A percentile compares a stretch with the other conserved stretches of the same genome.
These are phyloP conservation scores for Heliconius hortense DNA, from an alignment of 2,888 invertebrate species.

Conservation along the genomic window DNA sequence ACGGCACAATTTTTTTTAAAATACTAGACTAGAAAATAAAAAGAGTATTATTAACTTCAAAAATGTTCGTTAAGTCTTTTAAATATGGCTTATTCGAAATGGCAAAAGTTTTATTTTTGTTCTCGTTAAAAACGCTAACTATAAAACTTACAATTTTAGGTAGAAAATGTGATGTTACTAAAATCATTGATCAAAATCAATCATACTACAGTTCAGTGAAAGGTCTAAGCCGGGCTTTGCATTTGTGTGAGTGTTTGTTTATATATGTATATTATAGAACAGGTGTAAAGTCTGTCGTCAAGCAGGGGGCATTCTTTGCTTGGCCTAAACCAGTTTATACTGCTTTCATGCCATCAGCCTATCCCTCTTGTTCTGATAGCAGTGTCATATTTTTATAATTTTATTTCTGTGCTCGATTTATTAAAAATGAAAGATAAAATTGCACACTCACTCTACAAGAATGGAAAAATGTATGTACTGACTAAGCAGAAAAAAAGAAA, in stretches of 20 bases:
- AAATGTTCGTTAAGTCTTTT: conserved; percentile 11
- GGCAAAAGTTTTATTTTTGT: conserved; percentile 6
- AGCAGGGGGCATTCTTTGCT: too few relatives aligned
- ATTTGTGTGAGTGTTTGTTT: not conserved
- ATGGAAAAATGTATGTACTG: not conserved
- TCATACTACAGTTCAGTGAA: not conserved
- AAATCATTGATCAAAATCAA: not conserved
- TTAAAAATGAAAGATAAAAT: too few relatives aligned
- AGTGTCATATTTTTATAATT: too few relatives aligned
- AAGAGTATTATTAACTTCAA: conserved; percentile 32
- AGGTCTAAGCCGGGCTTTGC: not conserved
- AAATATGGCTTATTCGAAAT: conserved; percentile 19
- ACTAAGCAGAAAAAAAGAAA: too few relatives aligned
- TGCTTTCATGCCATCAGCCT: too few relatives aligned
- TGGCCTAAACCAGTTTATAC: too few relatives aligned
- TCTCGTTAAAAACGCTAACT: conserved; percentile 1
- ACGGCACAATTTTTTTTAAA: conserved; percentile 14
- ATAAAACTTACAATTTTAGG: conserved; percentile 1
- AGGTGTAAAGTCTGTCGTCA: too few relatives aligned
- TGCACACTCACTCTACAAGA: too few relatives aligned
- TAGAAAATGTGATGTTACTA: conserved; percentile 8
- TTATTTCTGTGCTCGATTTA: too few relatives aligned
- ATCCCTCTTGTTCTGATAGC: too few relatives aligned
- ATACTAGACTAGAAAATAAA: conserved; percentile 35
- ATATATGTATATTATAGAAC: too few relatives aligned